These are phyloP conservation scores for Tinamus major DNA, from an alignment of 2,797 vertebrate genomes.

Conservation along the genomic window DNA sequence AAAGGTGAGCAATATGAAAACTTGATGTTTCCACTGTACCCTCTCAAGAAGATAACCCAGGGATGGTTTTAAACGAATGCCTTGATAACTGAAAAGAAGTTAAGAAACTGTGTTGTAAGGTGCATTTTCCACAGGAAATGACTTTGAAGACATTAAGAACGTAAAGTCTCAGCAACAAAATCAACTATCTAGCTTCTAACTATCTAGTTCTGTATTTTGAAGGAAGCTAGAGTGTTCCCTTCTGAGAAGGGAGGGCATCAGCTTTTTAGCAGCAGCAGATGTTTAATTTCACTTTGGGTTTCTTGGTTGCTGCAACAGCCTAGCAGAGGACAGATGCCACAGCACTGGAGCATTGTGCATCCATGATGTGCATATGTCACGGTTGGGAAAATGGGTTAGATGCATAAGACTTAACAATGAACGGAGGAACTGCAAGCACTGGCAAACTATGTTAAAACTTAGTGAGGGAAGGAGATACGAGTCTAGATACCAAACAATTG, in stretches of 20 bases:
- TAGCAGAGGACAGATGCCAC: neutral
- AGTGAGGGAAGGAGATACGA: neutral
- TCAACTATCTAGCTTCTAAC: neutral
- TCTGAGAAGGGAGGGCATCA: neutral
- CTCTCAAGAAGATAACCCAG: neutral
- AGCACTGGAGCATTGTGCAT: neutral
- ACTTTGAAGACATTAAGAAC: neutral
- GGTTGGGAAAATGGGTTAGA: neutral
- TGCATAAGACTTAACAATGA: neutral
- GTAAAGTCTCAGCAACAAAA: neutral
- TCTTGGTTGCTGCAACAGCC: neutral
- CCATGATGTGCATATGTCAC: accelerated
- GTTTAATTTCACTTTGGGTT: neutral
- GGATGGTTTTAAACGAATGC: neutral
- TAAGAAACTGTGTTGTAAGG: neutral
- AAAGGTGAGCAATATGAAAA: neutral
- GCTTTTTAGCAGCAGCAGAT: neutral
- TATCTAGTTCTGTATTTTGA: neutral
- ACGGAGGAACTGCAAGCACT: neutral
- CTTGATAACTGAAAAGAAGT: neutral
- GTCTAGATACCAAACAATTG: neutral
- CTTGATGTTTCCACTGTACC: neutral
- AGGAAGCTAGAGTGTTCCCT: neutral
- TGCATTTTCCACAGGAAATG: neutral
- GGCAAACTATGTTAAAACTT: neutral